Base-by-base conservation (phyloP, 2,113 vertebrate genomes). In the Sisor rabdophorus region DNA sequence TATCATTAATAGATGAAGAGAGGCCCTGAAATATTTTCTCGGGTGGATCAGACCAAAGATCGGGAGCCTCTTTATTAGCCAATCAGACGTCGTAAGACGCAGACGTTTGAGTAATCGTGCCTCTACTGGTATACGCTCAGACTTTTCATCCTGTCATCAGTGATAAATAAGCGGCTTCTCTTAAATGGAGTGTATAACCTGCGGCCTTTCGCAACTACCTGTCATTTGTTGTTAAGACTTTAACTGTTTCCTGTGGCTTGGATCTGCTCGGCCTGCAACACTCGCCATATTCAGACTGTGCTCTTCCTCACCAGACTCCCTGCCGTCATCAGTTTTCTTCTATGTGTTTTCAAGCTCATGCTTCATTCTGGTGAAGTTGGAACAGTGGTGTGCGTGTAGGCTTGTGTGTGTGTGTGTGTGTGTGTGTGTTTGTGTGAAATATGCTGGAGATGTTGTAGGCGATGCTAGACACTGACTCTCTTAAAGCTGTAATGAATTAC, bases 401-500 rank as follows among this genome's bases (percentile, higher is more conserved):
- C 69, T 52, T 69, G 70, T 60, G 70, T 48, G n/a, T 22, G 47
- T 76, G 36, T 64, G 32, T 20, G 52, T 56, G 69, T 52, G 65
- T 44, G 56, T 16, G 19, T 65, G 48, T 30, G 68, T 73, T 52
- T 60, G 69, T 75, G 48, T 79, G 56, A 74, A 82, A 60, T 76
- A 61, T 65, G 64, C 65, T 50, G 70, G 61, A 19, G 63, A 61
- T 61, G 71, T 69, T 71, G 61, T 55, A 76, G 48, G 61, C 20
- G 24, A 68, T 76, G 55, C 73, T 36, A 77, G 73, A 79, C 69
- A 61, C 73, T 16, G 20, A 55, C 48, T 61, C 79, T 79, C 79
- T 77, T 83, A 79, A 83, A 79, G 28, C 53, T 24, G 1, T 81
- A 79, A 84, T 79, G 56, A 76, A 84, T 81, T 74, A 59, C 60